These are phyloP conservation scores for Temnothorax nylanderi DNA, from an alignment of 1,140 invertebrate genomes.

Conservation along the genomic window DNA sequence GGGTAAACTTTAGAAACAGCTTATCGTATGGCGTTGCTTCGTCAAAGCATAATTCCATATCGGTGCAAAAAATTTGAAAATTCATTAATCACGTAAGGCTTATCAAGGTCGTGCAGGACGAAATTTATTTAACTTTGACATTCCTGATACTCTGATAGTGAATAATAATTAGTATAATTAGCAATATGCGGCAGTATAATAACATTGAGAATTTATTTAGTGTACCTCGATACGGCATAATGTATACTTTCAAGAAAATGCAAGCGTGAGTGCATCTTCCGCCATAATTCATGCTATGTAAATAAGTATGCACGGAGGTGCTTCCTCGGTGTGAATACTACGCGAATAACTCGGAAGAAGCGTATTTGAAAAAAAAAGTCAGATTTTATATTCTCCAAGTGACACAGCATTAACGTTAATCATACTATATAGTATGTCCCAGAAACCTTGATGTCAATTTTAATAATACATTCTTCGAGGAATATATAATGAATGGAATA, in stretches of 20 bases:
- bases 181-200: not conserved
- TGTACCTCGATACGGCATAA: not conserved
- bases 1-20: not conserved
- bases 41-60: not conserved
- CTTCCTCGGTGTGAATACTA: not conserved
- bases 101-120: not conserved
- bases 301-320: constrained; percentile 30
- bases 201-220: not conserved
- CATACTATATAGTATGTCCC: not conserved
- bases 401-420: not conserved
- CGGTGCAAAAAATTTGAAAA: not conserved
- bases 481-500: not conserved
- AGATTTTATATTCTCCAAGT: not conserved
- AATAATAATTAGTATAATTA: not conserved
- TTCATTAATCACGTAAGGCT: not conserved
- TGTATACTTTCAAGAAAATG: constrained; percentile 8
- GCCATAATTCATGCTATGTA: constrained; percentile 28
- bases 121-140: constrained; percentile 24
- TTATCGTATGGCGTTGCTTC: not conserved
- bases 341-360: not conserved
- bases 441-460: not conserved
- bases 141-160: not conserved
- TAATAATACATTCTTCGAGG: not conserved
- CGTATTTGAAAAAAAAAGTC: not conserved
- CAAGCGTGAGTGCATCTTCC: not conserved